Evolutionary conservation across 2,113 vertebrate species (phyloP), one percentile per base, ranked within the genome.

Genomic region (Dromas ardeola): DNA sequence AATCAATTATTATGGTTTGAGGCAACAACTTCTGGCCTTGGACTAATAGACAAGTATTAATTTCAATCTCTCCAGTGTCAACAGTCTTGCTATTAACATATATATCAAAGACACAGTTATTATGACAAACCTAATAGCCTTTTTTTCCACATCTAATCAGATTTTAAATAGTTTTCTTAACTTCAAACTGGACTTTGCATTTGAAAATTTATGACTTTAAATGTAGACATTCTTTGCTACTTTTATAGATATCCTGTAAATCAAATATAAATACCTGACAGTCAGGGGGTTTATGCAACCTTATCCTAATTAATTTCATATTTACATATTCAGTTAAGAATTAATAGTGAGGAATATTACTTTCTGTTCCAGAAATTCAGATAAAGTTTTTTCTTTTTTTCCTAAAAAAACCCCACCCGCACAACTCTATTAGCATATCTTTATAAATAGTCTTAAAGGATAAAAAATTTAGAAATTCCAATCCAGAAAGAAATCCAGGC

Each of bases 1-100:
- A 97, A 98, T 97, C 97, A 97, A 97, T 98, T 96, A 73, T 92
- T 98, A 96, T 97, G 95, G 96, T 98, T 97, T 96, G 80, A 97
- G 97, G 97, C 97, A 97, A 97, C 87, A 96, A 67, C 81, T 96
- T 92, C 84, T 95, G 95, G 90, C 84, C 95, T 94, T 87, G 34
- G 77, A 93, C 94, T 97, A 97, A 96, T 40, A 97, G 92, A 96
- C 85, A 93, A 96, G 36, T 95, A 98, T 97, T 98, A 96, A 97
- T 97, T 98, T 97, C 96, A 95, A 96, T 70, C 87, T 97, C 77
- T 90, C 65, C 34, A 90, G 53, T 88, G 94, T 96, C 90, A 95
- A 97, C 93, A 97, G 83, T 79, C 95, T 89, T 93, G 69, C 78
- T 81, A 97, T 96, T 96, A 97, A 91, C 77, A 96, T 96, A 93